phyloP scores from a whole-genome alignment of 2,113 vertebrate genomes.

The Sisor rabdophorus region DNA sequence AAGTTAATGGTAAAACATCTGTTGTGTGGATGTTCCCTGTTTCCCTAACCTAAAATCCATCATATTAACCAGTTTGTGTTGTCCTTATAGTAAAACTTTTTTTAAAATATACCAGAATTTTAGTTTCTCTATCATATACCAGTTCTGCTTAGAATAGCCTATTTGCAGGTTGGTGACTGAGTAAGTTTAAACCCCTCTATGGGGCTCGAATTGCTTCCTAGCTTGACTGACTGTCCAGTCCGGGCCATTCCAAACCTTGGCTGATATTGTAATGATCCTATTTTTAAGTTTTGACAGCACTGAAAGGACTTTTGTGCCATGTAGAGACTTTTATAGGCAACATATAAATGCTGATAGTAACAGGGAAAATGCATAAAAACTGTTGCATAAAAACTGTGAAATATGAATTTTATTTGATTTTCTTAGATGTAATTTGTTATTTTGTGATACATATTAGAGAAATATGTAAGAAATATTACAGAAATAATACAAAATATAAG shows the following conservation, averaged over 20 bases:
- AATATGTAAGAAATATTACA: too few relatives aligned
- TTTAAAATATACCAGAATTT: not conserved
- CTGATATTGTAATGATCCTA: not conserved
- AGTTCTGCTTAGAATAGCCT: not conserved
- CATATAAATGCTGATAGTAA: constrained; percentile 16
- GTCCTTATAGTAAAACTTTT: not conserved
- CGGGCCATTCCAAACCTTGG: constrained; percentile 5
- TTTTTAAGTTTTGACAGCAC: constrained; percentile 6
- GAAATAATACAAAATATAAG: too few relatives aligned
- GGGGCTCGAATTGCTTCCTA: not conserved
- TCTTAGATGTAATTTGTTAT: too few relatives aligned
- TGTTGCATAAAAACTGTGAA: not conserved
- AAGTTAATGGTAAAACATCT: not conserved
- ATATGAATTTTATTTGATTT: too few relatives aligned
- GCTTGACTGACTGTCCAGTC: constrained; percentile 14
- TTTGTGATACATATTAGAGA: too few relatives aligned
- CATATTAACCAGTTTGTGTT: too few relatives aligned
- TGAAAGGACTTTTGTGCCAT: not conserved
- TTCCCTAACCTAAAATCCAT: not conserved
- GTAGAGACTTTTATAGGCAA: not conserved
- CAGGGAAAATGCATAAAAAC: not conserved
- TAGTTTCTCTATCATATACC: not conserved
- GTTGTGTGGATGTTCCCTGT: not conserved
- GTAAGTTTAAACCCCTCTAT: not conserved
- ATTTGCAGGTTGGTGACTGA: constrained; percentile 1